Conservation (phyloP, 2,888 invertebrate genomes). For the Noctua janthina region DNA sequence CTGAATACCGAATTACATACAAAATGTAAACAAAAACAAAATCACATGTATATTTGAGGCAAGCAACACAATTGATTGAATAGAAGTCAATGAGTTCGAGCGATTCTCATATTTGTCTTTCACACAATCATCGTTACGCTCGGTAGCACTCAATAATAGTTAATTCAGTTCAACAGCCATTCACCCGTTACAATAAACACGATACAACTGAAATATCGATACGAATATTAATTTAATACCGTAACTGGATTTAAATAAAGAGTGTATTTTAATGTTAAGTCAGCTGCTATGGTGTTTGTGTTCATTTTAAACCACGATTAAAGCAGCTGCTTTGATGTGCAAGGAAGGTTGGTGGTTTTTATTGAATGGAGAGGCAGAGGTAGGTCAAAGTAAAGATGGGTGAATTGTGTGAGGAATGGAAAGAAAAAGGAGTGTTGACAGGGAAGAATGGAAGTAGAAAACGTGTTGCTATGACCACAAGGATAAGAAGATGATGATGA, state of each 20-base stretch:
- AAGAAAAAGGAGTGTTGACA: neutral
- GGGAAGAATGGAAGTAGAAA: neutral
- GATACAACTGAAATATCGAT: constrained; percentile 64
- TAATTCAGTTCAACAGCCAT: constrained; percentile 66
- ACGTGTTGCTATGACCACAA: neutral
- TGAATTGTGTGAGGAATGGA: neutral
- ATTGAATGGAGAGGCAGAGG: neutral
- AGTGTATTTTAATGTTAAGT: constrained; percentile 24
- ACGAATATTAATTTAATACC: constrained; percentile 73
- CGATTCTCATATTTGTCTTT: constrained; percentile 64
- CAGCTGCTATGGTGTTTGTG: neutral
- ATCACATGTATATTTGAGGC: constrained; percentile 20
- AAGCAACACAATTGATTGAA: constrained; percentile 47
- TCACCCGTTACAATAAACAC: constrained; percentile 68
- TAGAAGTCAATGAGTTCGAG: constrained; percentile 56
- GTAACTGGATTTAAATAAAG: constrained; percentile 64
- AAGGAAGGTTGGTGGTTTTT: neutral
- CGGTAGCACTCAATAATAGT: constrained; percentile 67
- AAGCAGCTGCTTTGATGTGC: neutral
- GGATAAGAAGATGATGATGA: neutral
- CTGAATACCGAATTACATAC: neutral
- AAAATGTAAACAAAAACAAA: constrained; percentile 22
- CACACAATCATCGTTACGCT: constrained; percentile 67
- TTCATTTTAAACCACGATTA: neutral
- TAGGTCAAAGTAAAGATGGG: neutral